These are phyloP conservation scores for Pterobdella sp. DNA, from an alignment of 2,888 invertebrate genomes.

Conservation along the genomic window DNA sequence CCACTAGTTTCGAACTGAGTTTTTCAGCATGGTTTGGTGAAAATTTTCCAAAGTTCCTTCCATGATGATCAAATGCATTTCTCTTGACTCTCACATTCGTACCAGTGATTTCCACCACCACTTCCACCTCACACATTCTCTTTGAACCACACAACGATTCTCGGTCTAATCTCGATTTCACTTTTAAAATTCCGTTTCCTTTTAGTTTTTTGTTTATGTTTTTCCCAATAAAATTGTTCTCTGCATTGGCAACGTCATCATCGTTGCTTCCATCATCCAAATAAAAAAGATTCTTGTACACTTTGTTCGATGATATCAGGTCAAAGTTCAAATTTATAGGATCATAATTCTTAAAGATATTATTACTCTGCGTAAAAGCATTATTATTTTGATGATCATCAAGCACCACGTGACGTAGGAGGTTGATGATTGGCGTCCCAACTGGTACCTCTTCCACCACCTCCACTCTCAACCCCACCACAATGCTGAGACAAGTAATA, in stretches of 20 bases:
- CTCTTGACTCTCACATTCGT: not conserved
- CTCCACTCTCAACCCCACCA: not conserved
- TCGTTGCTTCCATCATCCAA: conserved; percentile 16
- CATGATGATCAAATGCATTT: not conserved
- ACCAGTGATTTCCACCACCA: conserved; percentile 22
- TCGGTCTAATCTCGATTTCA: conserved; percentile 22
- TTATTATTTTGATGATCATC: conserved; percentile 14
- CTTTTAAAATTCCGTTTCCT: conserved; percentile 17
- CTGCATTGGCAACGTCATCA: not conserved
- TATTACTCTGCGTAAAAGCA: not conserved
- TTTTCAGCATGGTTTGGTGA: not conserved
- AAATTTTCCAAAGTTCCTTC: not conserved
- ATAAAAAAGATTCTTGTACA: conserved; percentile 16
- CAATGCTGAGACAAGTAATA: not conserved
- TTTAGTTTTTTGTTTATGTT: not conserved
- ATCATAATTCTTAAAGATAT: not conserved
- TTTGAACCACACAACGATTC: conserved; percentile 1
- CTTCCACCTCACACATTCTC: conserved; percentile 6
- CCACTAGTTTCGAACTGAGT: not conserved
- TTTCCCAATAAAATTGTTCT: not conserved
- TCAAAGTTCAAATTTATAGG: not conserved
- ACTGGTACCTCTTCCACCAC: conserved; percentile 22
- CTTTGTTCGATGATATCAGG: conserved; percentile 15
- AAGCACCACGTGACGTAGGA: conserved; percentile 11
- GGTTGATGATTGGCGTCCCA: conserved; percentile 8